These are phyloP conservation scores for Caranx melampygus DNA, from an alignment of 2,113 vertebrate genomes.

Conservation along the genomic window DNA sequence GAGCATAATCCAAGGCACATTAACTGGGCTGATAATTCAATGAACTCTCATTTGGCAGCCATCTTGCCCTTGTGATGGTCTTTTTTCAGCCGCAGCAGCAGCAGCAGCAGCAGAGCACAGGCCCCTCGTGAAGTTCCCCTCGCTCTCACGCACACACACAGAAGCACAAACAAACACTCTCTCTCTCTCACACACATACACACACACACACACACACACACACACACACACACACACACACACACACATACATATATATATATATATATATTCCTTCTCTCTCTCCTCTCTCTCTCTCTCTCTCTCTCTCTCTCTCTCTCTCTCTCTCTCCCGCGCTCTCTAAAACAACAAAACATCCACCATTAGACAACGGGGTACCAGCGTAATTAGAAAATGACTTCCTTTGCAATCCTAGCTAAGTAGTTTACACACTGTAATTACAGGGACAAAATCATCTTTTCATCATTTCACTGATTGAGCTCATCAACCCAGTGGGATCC, in stretches of 20 bases:
- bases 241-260: constrained; percentile 2
- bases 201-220: constrained; percentile 2
- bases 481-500: constrained; percentile 99
- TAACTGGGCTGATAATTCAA: constrained; percentile 84
- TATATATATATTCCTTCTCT: constrained; percentile 10
- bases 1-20: constrained; percentile 83
- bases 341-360: constrained; percentile 99
- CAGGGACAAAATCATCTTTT: constrained; percentile 99
- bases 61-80: constrained; percentile 80
- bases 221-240: constrained; percentile 12
- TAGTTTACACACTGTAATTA: constrained; percentile 99
- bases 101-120: constrained; percentile 61
- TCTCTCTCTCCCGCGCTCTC: constrained; percentile 54
- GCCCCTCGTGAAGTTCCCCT: constrained; percentile 67
- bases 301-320: constrained; percentile 8
- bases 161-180: not conserved
- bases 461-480: constrained; percentile 99
- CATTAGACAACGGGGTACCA: constrained; percentile 99
- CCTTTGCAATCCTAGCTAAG: constrained; percentile 99
- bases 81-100: constrained; percentile 64
- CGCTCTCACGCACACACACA: constrained; percentile 21
- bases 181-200: constrained; percentile 26
- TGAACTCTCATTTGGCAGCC: constrained; percentile 83
- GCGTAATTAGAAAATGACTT: constrained; percentile 99
- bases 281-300: constrained; percentile 40